Base-by-base conservation (phyloP, 2,797 vertebrate species). In the Ceryle rudis region DNA sequence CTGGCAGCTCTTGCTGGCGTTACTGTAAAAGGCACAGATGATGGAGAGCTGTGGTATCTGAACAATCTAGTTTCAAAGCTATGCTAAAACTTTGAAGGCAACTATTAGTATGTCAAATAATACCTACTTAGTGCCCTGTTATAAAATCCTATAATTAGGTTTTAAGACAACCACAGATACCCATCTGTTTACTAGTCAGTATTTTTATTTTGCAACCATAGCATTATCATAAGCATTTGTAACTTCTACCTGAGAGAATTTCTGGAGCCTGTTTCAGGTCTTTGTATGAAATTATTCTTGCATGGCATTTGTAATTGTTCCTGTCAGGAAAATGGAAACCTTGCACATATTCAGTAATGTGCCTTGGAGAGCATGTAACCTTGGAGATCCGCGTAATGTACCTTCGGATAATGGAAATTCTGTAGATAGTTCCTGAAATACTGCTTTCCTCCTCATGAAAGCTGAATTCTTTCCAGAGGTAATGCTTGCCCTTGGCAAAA, bases 251-350 rank as follows among this genome's bases (percentile, higher is more conserved):
- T 94, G 47, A 41, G 95, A 98, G 92, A 94, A 88, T 94, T 94
- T 95, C 90, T 75, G 95, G 93, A 83, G 41, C 51, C 79, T 72
- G 94, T 94, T 96, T 97, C 91, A 77, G 93, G 90, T 90, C 97
- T 97, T 92, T 87, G 91, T 87, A 73, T 94, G 95, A 96, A 98
- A 98, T 98, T 98, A 98, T 98, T 98, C 98, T 98, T 98, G 97
- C 97, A 55, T 98, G 97, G 95, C 98, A 97, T 98, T 98, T 98
- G 98, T 98, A 98, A 98, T 98, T 98, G 98, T 98, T 98, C 97
- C 97, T 98, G 97, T 98, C 97, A 98, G 96, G 96, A 97, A 98
- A 98, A 98, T 97, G 97, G 97, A 98, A 98, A 97, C 96, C 97
- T 98, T 97, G 95, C 91, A 94, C 91, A 98, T 97, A 98, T 97